Evolutionary conservation across 2,888 invertebrate genomes (phyloP), one percentile per base, ranked within the genome.

Genomic region (Mythimna albipuncta): DNA sequence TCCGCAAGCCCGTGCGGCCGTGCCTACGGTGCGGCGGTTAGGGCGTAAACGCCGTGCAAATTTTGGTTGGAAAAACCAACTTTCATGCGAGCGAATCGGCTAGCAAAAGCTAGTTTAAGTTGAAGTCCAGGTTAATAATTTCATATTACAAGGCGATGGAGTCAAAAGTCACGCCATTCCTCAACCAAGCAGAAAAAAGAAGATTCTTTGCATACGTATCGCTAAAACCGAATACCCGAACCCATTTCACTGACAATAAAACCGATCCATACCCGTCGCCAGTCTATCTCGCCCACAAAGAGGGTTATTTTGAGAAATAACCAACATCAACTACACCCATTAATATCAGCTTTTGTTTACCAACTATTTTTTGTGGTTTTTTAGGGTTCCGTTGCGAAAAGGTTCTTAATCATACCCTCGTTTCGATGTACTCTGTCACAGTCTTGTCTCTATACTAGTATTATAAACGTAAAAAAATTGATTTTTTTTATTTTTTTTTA

Each of bases 281-380:
- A 67, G 68, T 70, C 57, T 75, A 76, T 81, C 73, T 69, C 76
- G 63, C 69, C 74, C 61, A 59, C 73, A 79, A 73, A 77, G 74
- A 65, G 83, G 75, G 82, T 77, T 82, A 83, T 82, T 85, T 78
- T 84, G 81, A 81, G 55, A 83, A 74, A 85, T 80, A 52, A 9
- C 61, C 59, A 6, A 19, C 82, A 86, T 88, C 82, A 88, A 87
- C 86, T 88, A 88, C 82, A 87, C 79, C 76, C 82, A 85, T 92
- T 90, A 90, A 92, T 91, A 86, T 79, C 79, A 35, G 64, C 72
- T 83, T 87, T 93, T 92, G 92, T 94, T 92, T 91, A 87, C 89
- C 64, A 80, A 85, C 84, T 83, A 86, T 84, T 85, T 84, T 78
- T 86, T 85, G 81, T 74, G 19, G 0, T 11, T 2, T 55, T 69